Conservation (phyloP, 2,888 invertebrate species). For the Ptilodon capucinus region DNA sequence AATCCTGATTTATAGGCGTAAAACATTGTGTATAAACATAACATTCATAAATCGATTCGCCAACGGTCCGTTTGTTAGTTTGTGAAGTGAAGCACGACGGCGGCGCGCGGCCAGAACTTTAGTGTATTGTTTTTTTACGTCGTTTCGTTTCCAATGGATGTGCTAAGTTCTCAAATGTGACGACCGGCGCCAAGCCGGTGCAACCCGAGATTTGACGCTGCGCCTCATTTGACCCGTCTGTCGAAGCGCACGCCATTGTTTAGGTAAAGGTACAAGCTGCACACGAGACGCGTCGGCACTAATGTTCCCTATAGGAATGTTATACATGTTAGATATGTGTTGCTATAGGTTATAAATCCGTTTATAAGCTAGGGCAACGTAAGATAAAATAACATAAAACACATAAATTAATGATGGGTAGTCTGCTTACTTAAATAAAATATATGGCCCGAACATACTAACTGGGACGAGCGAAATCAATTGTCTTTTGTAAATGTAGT, state of each 20-base stretch:
- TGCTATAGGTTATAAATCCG: constrained; percentile 23
- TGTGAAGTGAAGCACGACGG: constrained; percentile 64
- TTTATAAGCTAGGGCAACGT: too few species aligned
- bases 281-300: constrained; percentile 53
- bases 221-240: constrained; percentile 76
- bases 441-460: too few species aligned
- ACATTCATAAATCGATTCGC: constrained; percentile 41
- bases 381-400: constrained; percentile 8
- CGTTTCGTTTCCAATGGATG: constrained; percentile 57
- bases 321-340: constrained; percentile 41
- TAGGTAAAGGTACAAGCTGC: constrained; percentile 54
- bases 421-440: too few species aligned
- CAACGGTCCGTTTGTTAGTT: constrained; percentile 57
- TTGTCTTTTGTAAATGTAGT: too few species aligned
- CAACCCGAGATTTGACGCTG: constrained; percentile 75
- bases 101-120: constrained; percentile 44
- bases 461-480: too few species aligned
- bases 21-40: constrained; percentile 10
- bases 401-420: constrained; percentile 3
- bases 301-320: constrained; percentile 50
- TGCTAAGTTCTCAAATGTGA: constrained; percentile 68
- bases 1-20: constrained; percentile 1
- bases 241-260: constrained; percentile 68
- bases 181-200: constrained; percentile 71
- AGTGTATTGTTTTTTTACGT: constrained; percentile 61